Base-by-base conservation (phyloP, 2,113 vertebrate species). In the Grammatotria lemairii region DNA sequence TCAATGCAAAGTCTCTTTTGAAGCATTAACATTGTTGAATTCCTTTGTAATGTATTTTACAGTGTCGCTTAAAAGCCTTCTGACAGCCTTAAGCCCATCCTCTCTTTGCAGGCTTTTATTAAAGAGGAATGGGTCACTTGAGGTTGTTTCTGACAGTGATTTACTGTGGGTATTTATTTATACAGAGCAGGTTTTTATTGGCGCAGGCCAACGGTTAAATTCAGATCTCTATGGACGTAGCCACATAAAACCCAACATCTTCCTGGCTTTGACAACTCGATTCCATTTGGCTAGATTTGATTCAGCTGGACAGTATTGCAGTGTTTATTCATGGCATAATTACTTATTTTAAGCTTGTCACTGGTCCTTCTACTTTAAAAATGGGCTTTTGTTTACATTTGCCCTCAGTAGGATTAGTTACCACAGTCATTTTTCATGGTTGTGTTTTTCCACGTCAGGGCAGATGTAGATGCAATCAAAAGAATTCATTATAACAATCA, bases 121-220 rank as follows among this genome's bases (percentile, higher is more conserved):
- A 85, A 83, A 89, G 87, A 85, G 86, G 54, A 92, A 91, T 85
- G 80, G 88, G 73, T 93, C 91, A 87, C 90, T 91, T 85, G 81
- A 90, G 89, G 89, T 88, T 80, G 84, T 85, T 85, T 83, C 90
- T 58, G 92, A 93, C 90, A 83, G 60, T 92, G 93, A 94, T 94
- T 88, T 89, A 90, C 54, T 57, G 81, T 57, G 78, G 83, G 75
- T 85, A 87, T 95, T 93, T 89, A 92, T 94, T 95, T 91, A 82
- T 88, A 87, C 85, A 26, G 86, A 23, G 82, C 75, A 92, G 86
- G 87, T 91, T 95, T 93, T 93, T 88, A 84, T 58, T 92, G 92
- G 92, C 93, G 4, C 80, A 8, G 81, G 51, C 83, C 51, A 47
- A 6, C 4, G 42, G 78, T 60, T 89, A 86, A 90, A 92, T 80